Percentiles rank a stretch among this genome's conserved stretches.
Conservation (phyloP, 1,140 invertebrate genomes). For the Listronotus bonariensis region DNA sequence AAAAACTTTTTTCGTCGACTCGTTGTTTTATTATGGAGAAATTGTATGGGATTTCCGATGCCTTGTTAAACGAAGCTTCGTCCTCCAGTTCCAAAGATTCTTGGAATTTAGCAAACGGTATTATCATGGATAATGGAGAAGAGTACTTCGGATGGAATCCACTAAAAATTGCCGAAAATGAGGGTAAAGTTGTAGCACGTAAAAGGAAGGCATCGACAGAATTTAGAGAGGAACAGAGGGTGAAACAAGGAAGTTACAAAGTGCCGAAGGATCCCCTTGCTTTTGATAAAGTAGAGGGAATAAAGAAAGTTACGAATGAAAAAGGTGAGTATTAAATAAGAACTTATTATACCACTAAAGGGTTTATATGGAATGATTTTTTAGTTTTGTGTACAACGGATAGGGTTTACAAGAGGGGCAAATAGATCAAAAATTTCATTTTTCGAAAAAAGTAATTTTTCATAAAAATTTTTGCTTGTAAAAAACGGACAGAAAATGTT, state of each 20-base stretch:
- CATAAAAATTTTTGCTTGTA: too few relatives aligned
- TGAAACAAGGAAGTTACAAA: constrained; percentile 40
- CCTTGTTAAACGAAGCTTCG: constrained; percentile 41
- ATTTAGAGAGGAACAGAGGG: constrained; percentile 32
- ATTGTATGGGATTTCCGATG: constrained; percentile 49
- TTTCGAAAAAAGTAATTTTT: too few relatives aligned
- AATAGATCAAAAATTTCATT: too few relatives aligned
- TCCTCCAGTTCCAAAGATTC: constrained; percentile 45
- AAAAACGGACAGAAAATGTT: too few relatives aligned
- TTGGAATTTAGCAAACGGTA: constrained; percentile 42
- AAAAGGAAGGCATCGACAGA: constrained; percentile 43
- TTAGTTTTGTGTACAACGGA: too few relatives aligned
- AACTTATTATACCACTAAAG: too few relatives aligned
- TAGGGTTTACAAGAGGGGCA: too few relatives aligned
- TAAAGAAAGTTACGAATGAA: constrained; percentile 35
- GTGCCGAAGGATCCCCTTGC: constrained; percentile 40
- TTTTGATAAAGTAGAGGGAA: constrained; percentile 31
- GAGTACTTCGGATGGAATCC: constrained; percentile 53
- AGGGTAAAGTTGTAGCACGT: constrained; percentile 22
- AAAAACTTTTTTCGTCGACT: neutral
- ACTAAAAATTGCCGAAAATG: constrained; percentile 47
- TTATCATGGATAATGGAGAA: constrained; percentile 51
- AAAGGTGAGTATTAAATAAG: constrained; percentile 20
- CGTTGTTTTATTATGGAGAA: constrained; percentile 50
- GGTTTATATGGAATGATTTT: too few relatives aligned